These are phyloP conservation scores for Cephus spinipes DNA, from an alignment of 2,888 invertebrate genomes.

Conservation along the genomic window DNA sequence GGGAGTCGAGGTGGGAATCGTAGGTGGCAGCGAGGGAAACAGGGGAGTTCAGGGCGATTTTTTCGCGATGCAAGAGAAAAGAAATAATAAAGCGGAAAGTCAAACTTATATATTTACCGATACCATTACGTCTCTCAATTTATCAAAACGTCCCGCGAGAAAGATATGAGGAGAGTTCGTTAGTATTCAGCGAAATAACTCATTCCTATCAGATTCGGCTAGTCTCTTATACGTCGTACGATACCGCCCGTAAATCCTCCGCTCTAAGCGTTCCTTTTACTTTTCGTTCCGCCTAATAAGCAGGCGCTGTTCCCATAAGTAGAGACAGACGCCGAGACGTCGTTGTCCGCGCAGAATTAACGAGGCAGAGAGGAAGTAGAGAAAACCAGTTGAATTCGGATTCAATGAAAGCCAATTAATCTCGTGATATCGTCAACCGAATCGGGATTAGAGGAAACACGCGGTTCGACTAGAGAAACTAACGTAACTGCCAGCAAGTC, in stretches of 20 bases:
- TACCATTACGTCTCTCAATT: background rate
- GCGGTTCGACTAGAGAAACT: background rate
- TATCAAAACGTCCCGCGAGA: background rate
- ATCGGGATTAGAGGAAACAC: background rate
- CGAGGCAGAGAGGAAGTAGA: constrained; percentile 20
- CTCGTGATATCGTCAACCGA: constrained; percentile 10
- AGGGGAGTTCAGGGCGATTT: background rate
- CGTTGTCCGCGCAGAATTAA: background rate
- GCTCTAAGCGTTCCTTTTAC: background rate
- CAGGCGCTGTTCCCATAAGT: background rate
- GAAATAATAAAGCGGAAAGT: background rate
- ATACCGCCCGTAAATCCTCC: background rate
- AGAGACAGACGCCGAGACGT: background rate
- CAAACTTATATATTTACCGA: background rate
- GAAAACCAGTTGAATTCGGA: constrained; percentile 46
- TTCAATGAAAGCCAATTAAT: constrained; percentile 42
- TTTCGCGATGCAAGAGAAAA: background rate
- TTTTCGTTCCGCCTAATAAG: background rate
- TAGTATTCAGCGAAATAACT: background rate
- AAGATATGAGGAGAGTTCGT: background rate
- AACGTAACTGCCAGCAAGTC: background rate
- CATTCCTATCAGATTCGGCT: background rate
- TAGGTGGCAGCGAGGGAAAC: background rate
- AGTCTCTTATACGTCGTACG: background rate
- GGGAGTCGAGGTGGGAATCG: background rate